Conservation (phyloP, 2,888 invertebrate genomes). For the Drosophila histrio region DNA sequence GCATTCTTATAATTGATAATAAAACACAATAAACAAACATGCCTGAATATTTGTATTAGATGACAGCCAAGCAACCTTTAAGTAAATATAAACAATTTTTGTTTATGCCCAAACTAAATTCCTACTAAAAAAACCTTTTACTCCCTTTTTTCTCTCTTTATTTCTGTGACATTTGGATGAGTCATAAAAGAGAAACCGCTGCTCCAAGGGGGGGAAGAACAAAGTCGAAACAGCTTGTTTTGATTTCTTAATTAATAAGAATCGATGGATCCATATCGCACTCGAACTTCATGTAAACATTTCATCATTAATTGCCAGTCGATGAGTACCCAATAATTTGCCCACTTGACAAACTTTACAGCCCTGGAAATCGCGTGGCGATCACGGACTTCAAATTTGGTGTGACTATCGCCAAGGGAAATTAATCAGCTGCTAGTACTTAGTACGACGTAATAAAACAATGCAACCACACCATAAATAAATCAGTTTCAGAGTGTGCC, state of each 20-base stretch:
- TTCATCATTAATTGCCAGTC: conserved; percentile 12
- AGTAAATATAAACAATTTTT: neutral
- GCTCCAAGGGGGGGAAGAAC: neutral
- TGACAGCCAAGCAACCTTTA: neutral
- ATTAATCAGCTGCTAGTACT: conserved; percentile 45
- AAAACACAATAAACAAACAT: conserved; percentile 6
- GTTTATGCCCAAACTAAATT: conserved; percentile 3
- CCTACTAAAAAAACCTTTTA: neutral
- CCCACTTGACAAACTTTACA: conserved; percentile 37
- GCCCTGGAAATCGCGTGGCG: conserved; percentile 28
- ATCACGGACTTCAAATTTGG: neutral
- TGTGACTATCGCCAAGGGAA: conserved; percentile 34
- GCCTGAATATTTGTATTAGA: neutral
- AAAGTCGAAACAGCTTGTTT: neutral
- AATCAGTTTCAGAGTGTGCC: conserved; percentile 55
- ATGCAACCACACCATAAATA: conserved; percentile 49
- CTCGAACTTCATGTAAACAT: conserved; percentile 9
- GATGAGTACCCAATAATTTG: conserved; percentile 10
- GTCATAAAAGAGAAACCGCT: neutral
- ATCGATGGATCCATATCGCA: neutral
- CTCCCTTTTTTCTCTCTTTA: neutral
- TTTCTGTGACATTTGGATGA: neutral
- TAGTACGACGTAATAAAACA: conserved; percentile 17
- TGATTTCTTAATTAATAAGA: conserved; percentile 4
- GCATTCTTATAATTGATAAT: conserved; percentile 16